Percentiles rank a stretch among this genome's conserved stretches.
Evolutionary conservation across 2,113 vertebrate genomes (phyloP).

Genomic region (Notothenia rossii): DNA sequence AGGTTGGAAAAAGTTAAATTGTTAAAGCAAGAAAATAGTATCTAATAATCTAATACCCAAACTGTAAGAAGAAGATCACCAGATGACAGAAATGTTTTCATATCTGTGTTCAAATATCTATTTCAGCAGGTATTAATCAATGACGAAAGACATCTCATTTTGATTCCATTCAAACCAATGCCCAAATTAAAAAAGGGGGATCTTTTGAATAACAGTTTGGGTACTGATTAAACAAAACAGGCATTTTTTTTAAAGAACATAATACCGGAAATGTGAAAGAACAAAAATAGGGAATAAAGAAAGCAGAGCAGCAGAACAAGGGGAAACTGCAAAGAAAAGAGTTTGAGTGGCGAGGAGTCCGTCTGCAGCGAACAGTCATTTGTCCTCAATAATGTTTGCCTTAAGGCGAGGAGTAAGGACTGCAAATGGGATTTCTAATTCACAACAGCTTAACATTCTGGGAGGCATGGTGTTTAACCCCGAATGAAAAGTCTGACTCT

Average conservation of each 20-base stretch:
- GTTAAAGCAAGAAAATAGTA: constrained; percentile 29
- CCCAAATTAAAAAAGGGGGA: constrained; percentile 5
- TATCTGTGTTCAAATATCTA: neutral
- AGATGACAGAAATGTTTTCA: neutral
- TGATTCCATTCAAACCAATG: constrained; percentile 4
- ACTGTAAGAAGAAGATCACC: constrained; percentile 40
- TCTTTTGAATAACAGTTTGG: constrained; percentile 35
- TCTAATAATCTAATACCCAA: constrained; percentile 15
- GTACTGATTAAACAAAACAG: constrained; percentile 23
- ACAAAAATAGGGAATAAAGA: constrained; percentile 39
- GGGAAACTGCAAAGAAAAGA: constrained; percentile 65
- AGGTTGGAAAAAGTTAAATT: constrained; percentile 43
- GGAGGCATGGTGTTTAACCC: neutral
- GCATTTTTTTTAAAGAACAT: constrained; percentile 1
- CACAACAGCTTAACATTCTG: constrained; percentile 9
- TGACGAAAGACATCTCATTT: neutral
- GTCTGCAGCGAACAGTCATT: constrained; percentile 68
- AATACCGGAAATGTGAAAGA: constrained; percentile 53
- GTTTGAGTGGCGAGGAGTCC: constrained; percentile 78
- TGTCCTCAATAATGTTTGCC: constrained; percentile 23
- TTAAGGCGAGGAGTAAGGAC: constrained; percentile 28
- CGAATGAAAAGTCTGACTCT: constrained; percentile 1
- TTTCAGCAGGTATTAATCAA: neutral
- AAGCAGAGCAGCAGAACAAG: constrained; percentile 41
- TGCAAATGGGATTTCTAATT: constrained; percentile 26